A percentile compares a stretch with the other conserved stretches of the same genome.
Conservation (phyloP, 2,797 vertebrate species). For the Petrocephalus schoutedeni region DNA sequence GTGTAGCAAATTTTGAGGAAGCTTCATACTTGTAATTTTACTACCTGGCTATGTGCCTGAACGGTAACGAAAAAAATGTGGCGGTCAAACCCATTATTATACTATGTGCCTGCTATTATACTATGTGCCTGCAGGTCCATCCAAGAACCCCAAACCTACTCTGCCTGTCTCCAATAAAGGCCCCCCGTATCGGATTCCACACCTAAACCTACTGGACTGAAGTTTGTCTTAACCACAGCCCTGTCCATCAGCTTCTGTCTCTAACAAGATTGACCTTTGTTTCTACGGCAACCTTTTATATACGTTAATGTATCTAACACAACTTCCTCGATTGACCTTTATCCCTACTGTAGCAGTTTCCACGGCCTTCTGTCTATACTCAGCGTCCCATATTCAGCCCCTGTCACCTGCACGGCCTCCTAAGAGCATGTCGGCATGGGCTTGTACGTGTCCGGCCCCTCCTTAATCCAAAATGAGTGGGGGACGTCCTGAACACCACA, state of each 20-base stretch:
- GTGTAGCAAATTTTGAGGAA: background rate
- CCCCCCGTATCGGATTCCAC: no score
- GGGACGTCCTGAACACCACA: background rate
- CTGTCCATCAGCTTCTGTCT: no score
- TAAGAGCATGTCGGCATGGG: background rate
- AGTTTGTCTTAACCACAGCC: no score
- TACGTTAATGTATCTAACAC: no score
- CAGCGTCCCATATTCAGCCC: no score
- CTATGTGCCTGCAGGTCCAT: background rate
- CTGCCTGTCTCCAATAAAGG: background rate
- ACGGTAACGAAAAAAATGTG: background rate
- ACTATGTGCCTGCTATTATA: background rate
- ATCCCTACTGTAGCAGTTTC: no score
- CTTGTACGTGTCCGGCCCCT: background rate
- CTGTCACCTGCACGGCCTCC: no score
- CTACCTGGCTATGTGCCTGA: background rate
- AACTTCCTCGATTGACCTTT: no score
- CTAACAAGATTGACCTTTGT: no score
- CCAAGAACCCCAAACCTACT: background rate
- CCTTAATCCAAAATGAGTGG: background rate
- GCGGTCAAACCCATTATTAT: background rate
- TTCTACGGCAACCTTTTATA: no score
- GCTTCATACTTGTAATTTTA: background rate
- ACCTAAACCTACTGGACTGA: no score
- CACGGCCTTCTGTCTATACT: no score